Conservation (phyloP, 2,797 vertebrate species). For the Chelon labrosus region DNA sequence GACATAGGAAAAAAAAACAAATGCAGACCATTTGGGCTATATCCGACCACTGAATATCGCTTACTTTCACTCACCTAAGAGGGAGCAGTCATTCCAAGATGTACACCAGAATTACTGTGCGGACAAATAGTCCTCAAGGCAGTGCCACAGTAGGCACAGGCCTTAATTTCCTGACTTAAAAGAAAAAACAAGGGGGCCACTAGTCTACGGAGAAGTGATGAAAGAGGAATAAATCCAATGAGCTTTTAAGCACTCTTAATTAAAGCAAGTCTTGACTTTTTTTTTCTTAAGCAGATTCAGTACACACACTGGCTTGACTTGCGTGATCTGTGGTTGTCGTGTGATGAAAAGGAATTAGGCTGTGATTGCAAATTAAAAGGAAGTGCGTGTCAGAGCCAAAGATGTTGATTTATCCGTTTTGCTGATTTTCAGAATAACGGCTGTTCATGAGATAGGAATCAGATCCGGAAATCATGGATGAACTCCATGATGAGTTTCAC, state of each 20-base stretch:
- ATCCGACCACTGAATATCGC: conserved; percentile 11
- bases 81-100: conserved; percentile 43
- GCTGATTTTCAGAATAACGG: conserved; percentile 34
- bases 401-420: conserved; percentile 27
- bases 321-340: conserved; percentile 38
- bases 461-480: conserved; percentile 17
- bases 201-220: conserved; percentile 46
- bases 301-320: conserved; percentile 51
- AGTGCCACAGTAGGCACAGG: conserved; percentile 24
- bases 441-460: conserved; percentile 25
- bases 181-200: conserved; percentile 46
- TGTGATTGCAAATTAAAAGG: conserved; percentile 42
- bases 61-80: conserved; percentile 38
- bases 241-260: conserved; percentile 75
- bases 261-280: conserved; percentile 61
- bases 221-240: conserved; percentile 59
- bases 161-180: conserved; percentile 70
- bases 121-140: conserved; percentile 7
- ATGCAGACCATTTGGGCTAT: conserved; percentile 24
- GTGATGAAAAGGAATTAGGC: conserved; percentile 39
- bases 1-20: conserved; percentile 16
- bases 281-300: conserved; percentile 38
- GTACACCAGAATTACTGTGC: conserved; percentile 35
- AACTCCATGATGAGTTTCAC: conserved; percentile 42
- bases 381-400: conserved; percentile 25